phyloP scores from a whole-genome alignment of 2,888 invertebrate species.

The Dryobota labecula region DNA sequence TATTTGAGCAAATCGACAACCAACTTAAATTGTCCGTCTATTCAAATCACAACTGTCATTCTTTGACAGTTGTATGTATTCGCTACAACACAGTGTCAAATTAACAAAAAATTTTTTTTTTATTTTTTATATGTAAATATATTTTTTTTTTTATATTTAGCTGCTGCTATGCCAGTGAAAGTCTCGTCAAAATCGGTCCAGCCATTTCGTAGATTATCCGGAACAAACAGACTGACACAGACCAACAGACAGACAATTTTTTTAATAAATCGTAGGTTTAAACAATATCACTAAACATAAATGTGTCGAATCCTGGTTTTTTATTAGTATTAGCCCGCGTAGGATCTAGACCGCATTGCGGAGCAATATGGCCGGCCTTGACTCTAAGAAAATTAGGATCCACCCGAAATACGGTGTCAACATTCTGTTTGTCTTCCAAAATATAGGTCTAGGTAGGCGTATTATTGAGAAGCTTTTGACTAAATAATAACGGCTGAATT shows the following conservation, averaged over 20 bases:
- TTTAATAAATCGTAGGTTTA: background rate
- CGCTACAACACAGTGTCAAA: background rate
- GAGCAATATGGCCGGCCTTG: slow-evolving; percentile 55
- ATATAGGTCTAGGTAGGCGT: slow-evolving; percentile 12
- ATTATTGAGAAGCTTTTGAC: too few species aligned
- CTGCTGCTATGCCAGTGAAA: too few species aligned
- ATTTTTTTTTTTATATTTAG: too few species aligned
- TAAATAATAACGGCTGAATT: too few species aligned
- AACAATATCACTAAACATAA: slow-evolving; percentile 13
- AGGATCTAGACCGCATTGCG: slow-evolving; percentile 58
- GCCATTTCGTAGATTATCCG: too few species aligned
- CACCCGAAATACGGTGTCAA: slow-evolving; percentile 27
- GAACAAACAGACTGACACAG: too few species aligned
- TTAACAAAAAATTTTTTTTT: too few species aligned
- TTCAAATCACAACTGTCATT: background rate
- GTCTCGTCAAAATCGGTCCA: too few species aligned
- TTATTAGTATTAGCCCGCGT: slow-evolving; percentile 47
- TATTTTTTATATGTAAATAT: too few species aligned
- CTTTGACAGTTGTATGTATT: background rate
- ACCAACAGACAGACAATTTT: too few species aligned
- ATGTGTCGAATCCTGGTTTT: slow-evolving; percentile 33
- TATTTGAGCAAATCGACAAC: background rate
- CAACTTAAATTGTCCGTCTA: too few species aligned
- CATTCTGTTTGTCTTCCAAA: slow-evolving; percentile 27
- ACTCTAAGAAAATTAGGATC: slow-evolving; percentile 51